Evolutionary conservation across 1,140 invertebrate species (phyloP).

Genomic region (Drosophila arizonae): DNA sequence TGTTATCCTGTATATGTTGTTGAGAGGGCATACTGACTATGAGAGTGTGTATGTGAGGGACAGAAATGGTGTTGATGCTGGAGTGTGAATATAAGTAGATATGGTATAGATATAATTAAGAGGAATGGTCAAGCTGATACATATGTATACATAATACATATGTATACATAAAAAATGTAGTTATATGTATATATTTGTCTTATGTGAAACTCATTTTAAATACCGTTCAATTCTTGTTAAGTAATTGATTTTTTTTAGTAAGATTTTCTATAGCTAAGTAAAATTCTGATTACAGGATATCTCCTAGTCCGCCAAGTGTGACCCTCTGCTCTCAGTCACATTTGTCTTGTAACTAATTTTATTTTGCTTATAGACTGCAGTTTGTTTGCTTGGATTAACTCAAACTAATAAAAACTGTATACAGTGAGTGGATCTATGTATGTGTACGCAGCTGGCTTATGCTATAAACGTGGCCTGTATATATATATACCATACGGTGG

Average conservation of each 20-base stretch:
- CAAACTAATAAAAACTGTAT: constrained; percentile 74
- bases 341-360: constrained; percentile 41
- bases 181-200: too few species aligned
- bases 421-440: constrained; percentile 55
- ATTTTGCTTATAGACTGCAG: constrained; percentile 18
- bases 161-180: too few species aligned
- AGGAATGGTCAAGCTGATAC: too few species aligned
- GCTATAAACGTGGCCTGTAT: constrained; percentile 60
- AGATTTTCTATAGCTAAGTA: too few species aligned
- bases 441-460: constrained; percentile 56
- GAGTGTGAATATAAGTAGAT: too few species aligned
- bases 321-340: not conserved
- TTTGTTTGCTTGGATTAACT: constrained; percentile 65
- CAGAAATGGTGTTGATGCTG: too few species aligned
- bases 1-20: not conserved
- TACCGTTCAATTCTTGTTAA: too few species aligned
- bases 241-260: too few species aligned
- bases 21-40: not conserved
- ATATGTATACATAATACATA: too few species aligned
- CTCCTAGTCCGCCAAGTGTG: not conserved
- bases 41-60: too few species aligned
- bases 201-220: too few species aligned
- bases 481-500: constrained; percentile 25
- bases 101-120: too few species aligned
- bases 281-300: not conserved